A percentile compares a stretch with the other conserved stretches of the same genome.
Conservation (phyloP, 2,888 invertebrate genomes). For the Athalia cordata region DNA sequence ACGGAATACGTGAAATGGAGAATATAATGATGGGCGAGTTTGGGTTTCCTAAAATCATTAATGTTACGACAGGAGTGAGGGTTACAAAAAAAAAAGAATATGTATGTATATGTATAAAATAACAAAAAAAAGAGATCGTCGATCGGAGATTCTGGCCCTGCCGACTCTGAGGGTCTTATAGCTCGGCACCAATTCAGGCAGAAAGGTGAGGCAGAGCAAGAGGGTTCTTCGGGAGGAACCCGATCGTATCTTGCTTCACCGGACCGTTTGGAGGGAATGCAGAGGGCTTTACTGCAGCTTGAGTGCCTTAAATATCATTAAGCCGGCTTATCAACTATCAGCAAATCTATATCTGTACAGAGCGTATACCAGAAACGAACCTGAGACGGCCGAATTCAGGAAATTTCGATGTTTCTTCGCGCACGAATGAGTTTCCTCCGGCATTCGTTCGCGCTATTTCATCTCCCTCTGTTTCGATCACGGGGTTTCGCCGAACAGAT, state of each 20-base stretch:
- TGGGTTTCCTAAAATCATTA: constrained; percentile 60
- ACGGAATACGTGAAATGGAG: constrained; percentile 48
- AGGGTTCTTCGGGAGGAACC: constrained; percentile 57
- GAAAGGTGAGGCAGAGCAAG: constrained; percentile 48
- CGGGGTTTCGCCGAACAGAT: constrained; percentile 8
- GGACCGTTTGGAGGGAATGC: constrained; percentile 58
- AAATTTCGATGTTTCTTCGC: constrained; percentile 34
- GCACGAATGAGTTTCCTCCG: constrained; percentile 32
- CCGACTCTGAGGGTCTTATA: constrained; percentile 34
- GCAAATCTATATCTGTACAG: constrained; percentile 33
- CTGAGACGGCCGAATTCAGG: constrained; percentile 22
- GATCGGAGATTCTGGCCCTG: constrained; percentile 55
- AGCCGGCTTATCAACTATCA: constrained; percentile 55
- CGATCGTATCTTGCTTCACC: constrained; percentile 57
- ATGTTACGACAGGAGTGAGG: constrained; percentile 57
- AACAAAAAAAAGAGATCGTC: constrained; percentile 54
- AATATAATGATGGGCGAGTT: constrained; percentile 33
- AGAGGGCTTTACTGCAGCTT: constrained; percentile 57
- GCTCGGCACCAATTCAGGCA: constrained; percentile 28
- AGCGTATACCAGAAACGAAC: constrained; percentile 23
- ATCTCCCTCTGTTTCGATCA: constrained; percentile 11
- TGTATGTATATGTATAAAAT: too few relatives aligned
- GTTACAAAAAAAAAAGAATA: constrained; percentile 47
- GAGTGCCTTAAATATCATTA: constrained; percentile 59
- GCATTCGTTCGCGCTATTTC: constrained; percentile 31